Percentiles rank a stretch among this genome's conserved stretches.
Conservation (phyloP, 2,113 vertebrate species). For the Orthonyx spaldingii region DNA sequence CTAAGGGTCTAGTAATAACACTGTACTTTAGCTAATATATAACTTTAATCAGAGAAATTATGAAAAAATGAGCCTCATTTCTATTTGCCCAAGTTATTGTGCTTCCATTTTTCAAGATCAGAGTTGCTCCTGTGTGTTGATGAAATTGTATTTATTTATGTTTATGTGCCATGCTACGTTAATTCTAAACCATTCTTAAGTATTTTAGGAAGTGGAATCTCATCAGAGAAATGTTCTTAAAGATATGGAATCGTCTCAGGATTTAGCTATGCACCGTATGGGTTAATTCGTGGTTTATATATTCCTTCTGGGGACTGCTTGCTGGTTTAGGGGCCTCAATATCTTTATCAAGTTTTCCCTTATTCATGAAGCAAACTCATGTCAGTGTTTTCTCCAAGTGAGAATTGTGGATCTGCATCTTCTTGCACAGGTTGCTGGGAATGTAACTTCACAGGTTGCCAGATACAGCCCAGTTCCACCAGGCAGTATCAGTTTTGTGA, state of each 20-base stretch:
- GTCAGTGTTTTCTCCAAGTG: not conserved
- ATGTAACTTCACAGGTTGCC: not conserved
- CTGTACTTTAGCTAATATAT: conserved; percentile 54
- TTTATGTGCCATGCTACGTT: not conserved
- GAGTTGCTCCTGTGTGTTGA: not conserved
- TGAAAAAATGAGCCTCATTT: conserved; percentile 40
- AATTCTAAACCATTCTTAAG: not conserved
- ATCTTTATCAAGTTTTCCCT: not conserved
- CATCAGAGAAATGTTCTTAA: not conserved
- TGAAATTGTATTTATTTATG: not conserved
- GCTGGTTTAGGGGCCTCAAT: not conserved
- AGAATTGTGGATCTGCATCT: not conserved
- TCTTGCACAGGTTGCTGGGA: not conserved
- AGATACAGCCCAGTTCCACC: not conserved
- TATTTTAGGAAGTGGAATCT: not conserved
- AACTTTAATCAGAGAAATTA: conserved; percentile 56
- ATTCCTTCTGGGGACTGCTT: not conserved
- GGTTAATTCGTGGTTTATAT: not conserved
- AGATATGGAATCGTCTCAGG: not conserved
- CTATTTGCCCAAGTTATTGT: conserved; percentile 18
- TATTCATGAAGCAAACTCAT: not conserved
- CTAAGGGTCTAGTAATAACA: conserved; percentile 27
- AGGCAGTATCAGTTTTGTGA: not conserved
- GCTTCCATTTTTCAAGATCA: conserved; percentile 21
- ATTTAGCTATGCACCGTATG: not conserved